Conservation (phyloP, 1,140 invertebrate genomes). For the Drosophila nikananu region DNA sequence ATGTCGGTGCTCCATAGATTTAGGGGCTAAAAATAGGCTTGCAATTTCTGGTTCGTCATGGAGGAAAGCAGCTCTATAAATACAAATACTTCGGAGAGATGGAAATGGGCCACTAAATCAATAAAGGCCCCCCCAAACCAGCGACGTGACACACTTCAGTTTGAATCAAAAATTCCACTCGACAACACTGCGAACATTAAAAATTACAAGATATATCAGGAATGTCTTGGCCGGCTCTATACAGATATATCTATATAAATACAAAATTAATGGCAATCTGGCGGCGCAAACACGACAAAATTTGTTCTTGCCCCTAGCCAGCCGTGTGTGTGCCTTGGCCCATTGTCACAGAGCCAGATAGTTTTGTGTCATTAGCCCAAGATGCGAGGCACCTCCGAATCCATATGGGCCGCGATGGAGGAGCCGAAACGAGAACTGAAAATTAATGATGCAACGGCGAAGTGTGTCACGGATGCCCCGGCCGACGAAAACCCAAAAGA, state of each 20-base stretch:
- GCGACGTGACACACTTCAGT: slow-evolving; percentile 71
- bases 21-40: slow-evolving; percentile 46
- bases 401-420: slow-evolving; percentile 43
- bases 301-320: slow-evolving; percentile 64
- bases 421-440: slow-evolving; percentile 63
- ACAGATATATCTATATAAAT: slow-evolving; percentile 48
- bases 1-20: slow-evolving; percentile 38
- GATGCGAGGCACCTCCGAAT: slow-evolving; percentile 31
- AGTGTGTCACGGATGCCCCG: slow-evolving; percentile 73
- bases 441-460: slow-evolving; percentile 82
- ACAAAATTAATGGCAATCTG: slow-evolving; percentile 78
- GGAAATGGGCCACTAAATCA: slow-evolving; percentile 59
- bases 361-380: slow-evolving; percentile 57
- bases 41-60: slow-evolving; percentile 71
- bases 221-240: slow-evolving; percentile 28
- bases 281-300: slow-evolving; percentile 73
- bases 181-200: slow-evolving; percentile 76
- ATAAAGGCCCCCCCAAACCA: slow-evolving; percentile 42
- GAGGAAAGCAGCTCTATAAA: slow-evolving; percentile 28
- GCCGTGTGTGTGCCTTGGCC: slow-evolving; percentile 40
- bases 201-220: slow-evolving; percentile 78
- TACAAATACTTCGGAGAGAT: slow-evolving; percentile 25
- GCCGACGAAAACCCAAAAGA: slow-evolving; percentile 26
- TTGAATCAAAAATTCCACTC: slow-evolving; percentile 31
- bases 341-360: slow-evolving; percentile 58